Base-by-base conservation (phyloP, 2,797 vertebrate genomes). In the Threskiornis aethiopicus region DNA sequence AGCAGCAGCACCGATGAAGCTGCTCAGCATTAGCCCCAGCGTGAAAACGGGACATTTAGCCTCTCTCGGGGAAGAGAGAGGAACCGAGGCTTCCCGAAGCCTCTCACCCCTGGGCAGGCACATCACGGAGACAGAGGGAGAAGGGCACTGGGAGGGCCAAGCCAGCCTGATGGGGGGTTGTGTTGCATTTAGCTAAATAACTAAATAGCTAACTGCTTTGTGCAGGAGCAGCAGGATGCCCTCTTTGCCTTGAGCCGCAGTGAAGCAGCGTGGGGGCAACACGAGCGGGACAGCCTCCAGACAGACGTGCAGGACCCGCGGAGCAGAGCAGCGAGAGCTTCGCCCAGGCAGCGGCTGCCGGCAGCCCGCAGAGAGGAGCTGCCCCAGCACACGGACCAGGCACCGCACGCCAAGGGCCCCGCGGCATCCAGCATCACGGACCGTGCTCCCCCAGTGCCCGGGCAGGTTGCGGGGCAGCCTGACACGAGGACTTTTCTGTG, bases 381-480 rank as follows among this genome's bases (percentile, higher is more conserved):
- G 26, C 66, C 19, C 19, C 37, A 39, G 67, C 47, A 24, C 21
- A 2, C 2, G 28, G 29, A 33, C 18, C 20, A 0, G 20, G 67
- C 20, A 3, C 67, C 13, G 28, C n/a, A 11, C 18, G 13, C 66
- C 4, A 4, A 24, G 70, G 52, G 26, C 39, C 39, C 52, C 8
- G 31, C 13, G 1, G 21, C 39, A 15, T 6, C 51, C 69, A 19
- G 29, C 51, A 9, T 2, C 39, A 11, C 3, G 0, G 49, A 24
- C 14, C 13, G 2, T 22, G 41, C 41, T 22, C 41, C 19, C 52
- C 10, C 71, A 1, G 2, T 2, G 6, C 41, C 52, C 2, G 1
- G 37, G 29, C 29, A 20, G 28, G 20, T 2, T 13, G 49, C 4
- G 24, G 11, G 20, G 20, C 69, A 28, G 71, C 54, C 41, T 7